These are phyloP conservation scores for Actinostola sp. DNA, from an alignment of 92 coral and sea anemone genomes.

Conservation along the genomic window DNA sequence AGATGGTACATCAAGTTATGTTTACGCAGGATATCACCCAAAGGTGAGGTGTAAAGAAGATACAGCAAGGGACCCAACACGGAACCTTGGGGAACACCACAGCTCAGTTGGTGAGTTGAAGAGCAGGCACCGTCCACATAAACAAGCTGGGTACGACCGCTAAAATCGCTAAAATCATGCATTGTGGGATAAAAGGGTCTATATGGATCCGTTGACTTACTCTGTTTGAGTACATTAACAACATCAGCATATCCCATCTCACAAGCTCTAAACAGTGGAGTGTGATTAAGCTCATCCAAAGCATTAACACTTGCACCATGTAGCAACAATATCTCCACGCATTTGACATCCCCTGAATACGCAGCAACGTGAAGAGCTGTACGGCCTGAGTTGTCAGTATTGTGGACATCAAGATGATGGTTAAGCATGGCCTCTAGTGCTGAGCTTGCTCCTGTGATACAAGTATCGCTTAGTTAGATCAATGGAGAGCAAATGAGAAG, in stretches of 20 bases:
- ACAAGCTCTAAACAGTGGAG: constrained; percentile 93
- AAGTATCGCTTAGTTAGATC: too few species aligned
- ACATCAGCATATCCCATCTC: constrained; percentile 90
- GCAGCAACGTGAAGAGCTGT: constrained; percentile 93
- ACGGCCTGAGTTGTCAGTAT: constrained; percentile 81
- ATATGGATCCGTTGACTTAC: constrained; percentile 36
- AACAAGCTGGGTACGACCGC: too few species aligned
- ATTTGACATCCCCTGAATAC: constrained; percentile 75
- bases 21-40: too few species aligned
- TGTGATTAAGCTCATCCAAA: constrained; percentile 76
- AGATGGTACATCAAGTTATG: too few species aligned
- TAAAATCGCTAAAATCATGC: too few species aligned
- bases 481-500: too few species aligned
- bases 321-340: constrained; percentile 71
- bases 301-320: constrained; percentile 76
- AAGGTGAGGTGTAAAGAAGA: too few species aligned
- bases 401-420: constrained; percentile 70
- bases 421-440: constrained; percentile 76
- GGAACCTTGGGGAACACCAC: too few species aligned
- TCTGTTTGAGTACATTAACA: constrained; percentile 58
- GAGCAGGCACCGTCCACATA: too few species aligned
- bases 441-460: constrained; percentile 32
- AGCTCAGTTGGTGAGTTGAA: too few species aligned
- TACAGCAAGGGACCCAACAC: too few species aligned
- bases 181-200: not conserved